Percentiles rank a stretch among this genome's conserved stretches.
Conservation (phyloP, 2,113 vertebrate genomes). For the Vulpes vulpes region DNA sequence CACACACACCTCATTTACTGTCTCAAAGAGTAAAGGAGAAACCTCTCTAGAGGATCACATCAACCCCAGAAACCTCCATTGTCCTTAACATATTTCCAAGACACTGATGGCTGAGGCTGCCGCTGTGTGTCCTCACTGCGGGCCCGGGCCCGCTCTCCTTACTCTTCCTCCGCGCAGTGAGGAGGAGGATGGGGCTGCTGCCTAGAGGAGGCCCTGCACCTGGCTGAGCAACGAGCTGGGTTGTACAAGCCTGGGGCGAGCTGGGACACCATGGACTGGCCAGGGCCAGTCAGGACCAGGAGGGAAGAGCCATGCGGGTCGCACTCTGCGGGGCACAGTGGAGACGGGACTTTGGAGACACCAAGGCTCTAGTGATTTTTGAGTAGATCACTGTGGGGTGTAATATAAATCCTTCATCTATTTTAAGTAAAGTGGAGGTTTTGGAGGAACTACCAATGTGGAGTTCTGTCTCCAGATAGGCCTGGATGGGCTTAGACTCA, state of each 20-base stretch:
- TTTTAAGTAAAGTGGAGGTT: background rate
- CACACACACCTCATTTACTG: background rate
- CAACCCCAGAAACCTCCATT: background rate
- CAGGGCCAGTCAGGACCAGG: background rate
- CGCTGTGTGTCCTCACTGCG: background rate
- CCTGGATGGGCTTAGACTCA: background rate
- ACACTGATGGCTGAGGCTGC: background rate
- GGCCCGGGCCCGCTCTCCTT: too few relatives aligned
- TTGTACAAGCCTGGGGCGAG: background rate
- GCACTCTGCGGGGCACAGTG: too few relatives aligned
- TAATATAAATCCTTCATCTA: background rate
- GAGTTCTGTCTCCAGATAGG: constrained; percentile 13
- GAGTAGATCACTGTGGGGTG: background rate
- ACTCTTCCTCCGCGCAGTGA: background rate
- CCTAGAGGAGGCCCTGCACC: background rate
- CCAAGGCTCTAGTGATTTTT: background rate
- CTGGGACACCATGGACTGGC: background rate
- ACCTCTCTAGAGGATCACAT: background rate
- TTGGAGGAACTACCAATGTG: background rate
- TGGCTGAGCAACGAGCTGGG: background rate
- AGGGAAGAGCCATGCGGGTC: background rate
- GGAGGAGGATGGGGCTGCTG: background rate
- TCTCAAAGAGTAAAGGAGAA: constrained; percentile 23
- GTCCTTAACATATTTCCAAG: background rate
- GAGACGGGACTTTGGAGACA: background rate